Base-by-base conservation (phyloP, 2,797 vertebrate genomes). In the Phyllotis vaccarum region DNA sequence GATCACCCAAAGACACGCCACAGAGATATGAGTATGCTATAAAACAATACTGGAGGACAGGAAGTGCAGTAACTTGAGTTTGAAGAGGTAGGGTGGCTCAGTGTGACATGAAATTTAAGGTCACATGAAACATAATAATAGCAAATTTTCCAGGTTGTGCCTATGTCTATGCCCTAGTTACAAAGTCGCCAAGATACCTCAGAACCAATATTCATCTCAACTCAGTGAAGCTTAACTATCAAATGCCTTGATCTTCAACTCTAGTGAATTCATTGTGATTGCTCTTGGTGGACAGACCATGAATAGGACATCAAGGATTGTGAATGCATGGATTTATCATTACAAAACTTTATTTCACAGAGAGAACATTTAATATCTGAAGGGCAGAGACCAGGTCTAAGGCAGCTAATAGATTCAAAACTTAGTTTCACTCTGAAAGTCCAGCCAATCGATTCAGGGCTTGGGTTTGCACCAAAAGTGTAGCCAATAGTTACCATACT, bases 171-270 rank as follows among this genome's bases (percentile, higher is more conserved):
- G 22, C 37, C 92, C 78, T 89, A 68, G 78, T 93, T 72, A 76
- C 31, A 88, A 90, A 91, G 68, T 68, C 19, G 85, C 19, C 8
- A 24, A 40, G 2, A 14, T 88, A 70, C 75, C 21, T 91, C 43
- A 74, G 54, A 80, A 60, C 14, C 6, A 58, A n/a, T 81, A 72
- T 88, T 43, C 40, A 79, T 52, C 9, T 40, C 5, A 58, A 24
- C 5, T 91, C 82, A 52, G 34, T 92, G 49, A 29, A 56, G 27
- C 40, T 90, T 81, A n/a, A 83, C n/a, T 24, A 96, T 88, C 70
- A 93, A 58, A 85, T 40, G 10, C 24, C 27, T 85, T 85, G 34
- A 58, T 60, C 70, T 62, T 72, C 52, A 58, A 31, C 70, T 74
- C 54, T 58, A 24, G 19, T 40, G 64, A 27, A 27, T 34, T 43